Conservation (phyloP, 2,888 invertebrate species). For the Altica lythri region DNA sequence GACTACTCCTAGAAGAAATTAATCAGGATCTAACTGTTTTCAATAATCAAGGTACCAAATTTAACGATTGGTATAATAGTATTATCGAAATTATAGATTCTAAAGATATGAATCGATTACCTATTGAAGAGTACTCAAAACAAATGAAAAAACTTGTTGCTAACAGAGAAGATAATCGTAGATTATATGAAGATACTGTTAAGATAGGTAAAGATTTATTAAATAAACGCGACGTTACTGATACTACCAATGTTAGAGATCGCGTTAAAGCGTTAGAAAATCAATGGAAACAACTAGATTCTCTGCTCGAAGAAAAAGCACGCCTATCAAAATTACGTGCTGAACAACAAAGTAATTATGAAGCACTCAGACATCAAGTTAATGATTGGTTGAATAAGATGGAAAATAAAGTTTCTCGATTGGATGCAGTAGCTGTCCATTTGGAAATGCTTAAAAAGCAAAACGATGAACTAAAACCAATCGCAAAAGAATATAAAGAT, state of each 20-base stretch:
- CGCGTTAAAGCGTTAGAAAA: conserved; percentile 83
- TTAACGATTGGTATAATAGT: conserved; percentile 74
- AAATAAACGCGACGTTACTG: conserved; percentile 85
- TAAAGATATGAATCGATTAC: conserved; percentile 69
- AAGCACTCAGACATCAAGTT: conserved; percentile 79
- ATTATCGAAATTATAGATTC: conserved; percentile 77
- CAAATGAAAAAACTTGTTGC: conserved; percentile 60
- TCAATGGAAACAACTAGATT: conserved; percentile 87
- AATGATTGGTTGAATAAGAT: conserved; percentile 83
- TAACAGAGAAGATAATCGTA: conserved; percentile 60
- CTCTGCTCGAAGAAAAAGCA: conserved; percentile 81
- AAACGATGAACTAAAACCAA: conserved; percentile 80
- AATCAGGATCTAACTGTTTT: conserved; percentile 71
- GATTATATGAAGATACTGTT: conserved; percentile 77
- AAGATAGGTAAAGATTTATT: conserved; percentile 81
- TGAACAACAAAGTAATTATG: conserved; percentile 86
- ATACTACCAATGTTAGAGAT: conserved; percentile 81
- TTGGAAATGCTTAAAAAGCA: conserved; percentile 83
- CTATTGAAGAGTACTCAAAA: conserved; percentile 67
- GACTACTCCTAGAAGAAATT: conserved; percentile 82
- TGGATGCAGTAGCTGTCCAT: conserved; percentile 88
- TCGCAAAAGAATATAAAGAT: conserved; percentile 87
- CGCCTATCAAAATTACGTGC: conserved; percentile 81
- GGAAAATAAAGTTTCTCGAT: conserved; percentile 74
- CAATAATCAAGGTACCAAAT: conserved; percentile 66